Percentiles rank a stretch among this genome's conserved stretches.
phyloP scores from a whole-genome alignment of 30 jellyfish, hydroid and myxozoan species.

The Pseudorhiza aurosa region DNA sequence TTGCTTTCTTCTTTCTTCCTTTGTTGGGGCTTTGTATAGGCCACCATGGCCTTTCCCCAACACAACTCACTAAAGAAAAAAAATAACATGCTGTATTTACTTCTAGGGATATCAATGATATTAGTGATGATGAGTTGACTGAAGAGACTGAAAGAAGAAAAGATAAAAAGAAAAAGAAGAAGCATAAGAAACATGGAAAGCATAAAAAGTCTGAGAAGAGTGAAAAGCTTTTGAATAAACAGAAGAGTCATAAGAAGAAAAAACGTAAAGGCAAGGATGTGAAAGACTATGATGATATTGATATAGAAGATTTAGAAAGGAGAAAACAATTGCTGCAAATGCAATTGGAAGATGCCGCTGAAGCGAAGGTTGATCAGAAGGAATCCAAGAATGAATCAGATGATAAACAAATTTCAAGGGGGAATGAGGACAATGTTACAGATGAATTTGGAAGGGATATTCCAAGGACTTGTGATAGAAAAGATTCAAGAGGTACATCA shows the following conservation, averaged over 20 bases:
- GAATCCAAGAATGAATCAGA: conserved; percentile 2
- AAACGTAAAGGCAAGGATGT: conserved; percentile 29
- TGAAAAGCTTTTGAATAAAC: conserved; percentile 42
- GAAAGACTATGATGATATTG: conserved; percentile 65
- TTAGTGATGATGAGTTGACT: too few relatives aligned
- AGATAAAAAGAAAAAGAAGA: conserved; percentile 51
- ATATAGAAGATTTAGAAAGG: conserved; percentile 79
- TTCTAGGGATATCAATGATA: too few relatives aligned
- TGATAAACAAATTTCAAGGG: background rate
- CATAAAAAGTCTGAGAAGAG: conserved; percentile 32
- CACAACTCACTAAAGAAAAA: too few relatives aligned
- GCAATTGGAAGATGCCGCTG: conserved; percentile 76
- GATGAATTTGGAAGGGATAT: conserved; percentile 71
- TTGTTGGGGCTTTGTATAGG: too few relatives aligned
- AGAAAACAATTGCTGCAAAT: conserved; percentile 69
- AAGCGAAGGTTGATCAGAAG: background rate
- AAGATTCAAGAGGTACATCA: background rate
- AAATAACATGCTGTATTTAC: too few relatives aligned
- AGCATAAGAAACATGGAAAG: conserved; percentile 59
- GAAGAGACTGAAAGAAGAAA: background rate
- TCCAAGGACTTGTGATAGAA: conserved; percentile 15
- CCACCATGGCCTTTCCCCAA: too few relatives aligned
- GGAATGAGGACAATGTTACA: background rate
- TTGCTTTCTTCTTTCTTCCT: too few relatives aligned
- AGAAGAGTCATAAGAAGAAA: conserved; percentile 62